A percentile compares a stretch with the other conserved stretches of the same genome.
Evolutionary conservation across 2,888 invertebrate genomes (phyloP).

Genomic region (Caenorhabditis sinica): DNA sequence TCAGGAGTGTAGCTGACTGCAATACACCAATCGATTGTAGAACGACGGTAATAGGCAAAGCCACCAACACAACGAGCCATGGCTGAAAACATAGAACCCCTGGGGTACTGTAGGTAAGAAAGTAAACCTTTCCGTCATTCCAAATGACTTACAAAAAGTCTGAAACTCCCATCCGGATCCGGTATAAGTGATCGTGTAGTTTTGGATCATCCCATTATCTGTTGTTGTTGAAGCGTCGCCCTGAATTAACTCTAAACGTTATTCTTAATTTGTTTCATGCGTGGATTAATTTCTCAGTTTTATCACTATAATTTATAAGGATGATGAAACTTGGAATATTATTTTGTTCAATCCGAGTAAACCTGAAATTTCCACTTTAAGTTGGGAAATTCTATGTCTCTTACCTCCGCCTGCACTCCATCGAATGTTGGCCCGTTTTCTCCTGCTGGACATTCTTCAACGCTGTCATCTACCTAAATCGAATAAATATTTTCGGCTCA

Average conservation of each 20-base stretch:
- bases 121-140: neutral
- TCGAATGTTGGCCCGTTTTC: neutral
- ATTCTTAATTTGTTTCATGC: no score
- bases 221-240: slow-evolving; percentile 16
- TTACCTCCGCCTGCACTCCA: neutral
- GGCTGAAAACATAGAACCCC: neutral
- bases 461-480: neutral
- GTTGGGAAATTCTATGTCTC: neutral
- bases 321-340: no score
- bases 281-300: no score
- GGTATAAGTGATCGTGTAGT: neutral
- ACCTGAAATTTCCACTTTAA: no score
- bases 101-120: neutral
- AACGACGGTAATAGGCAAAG: neutral
- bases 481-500: no score
- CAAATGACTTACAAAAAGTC: neutral
- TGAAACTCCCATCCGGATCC: slow-evolving; percentile 1
- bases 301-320: no score
- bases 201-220: slow-evolving; percentile 4
- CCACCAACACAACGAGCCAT: neutral
- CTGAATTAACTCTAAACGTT: neutral
- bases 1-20: neutral
- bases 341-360: no score
- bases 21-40: slow-evolving; percentile 11
- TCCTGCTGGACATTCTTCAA: neutral